phyloP scores from a whole-genome alignment of 2,113 vertebrate species.

The Bufo gargarizans region DNA sequence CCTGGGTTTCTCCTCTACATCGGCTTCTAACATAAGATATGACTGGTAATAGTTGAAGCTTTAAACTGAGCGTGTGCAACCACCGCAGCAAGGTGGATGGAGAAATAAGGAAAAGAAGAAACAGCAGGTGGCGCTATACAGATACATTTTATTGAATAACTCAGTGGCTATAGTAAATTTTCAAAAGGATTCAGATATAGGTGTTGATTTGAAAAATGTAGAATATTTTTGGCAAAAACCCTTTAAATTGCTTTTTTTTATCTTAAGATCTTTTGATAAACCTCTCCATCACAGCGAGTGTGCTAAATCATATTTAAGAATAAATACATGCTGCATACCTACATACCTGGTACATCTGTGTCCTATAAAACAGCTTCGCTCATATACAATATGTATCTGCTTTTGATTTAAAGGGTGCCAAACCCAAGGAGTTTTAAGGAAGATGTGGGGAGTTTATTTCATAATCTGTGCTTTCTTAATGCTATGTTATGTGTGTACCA shows the following conservation, averaged over 20 bases:
- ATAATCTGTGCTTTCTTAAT: neutral
- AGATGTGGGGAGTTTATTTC: neutral
- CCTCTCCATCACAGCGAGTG: neutral
- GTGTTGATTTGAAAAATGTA: no score
- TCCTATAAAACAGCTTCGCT: neutral
- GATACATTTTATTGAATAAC: no score
- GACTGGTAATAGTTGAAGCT: no score
- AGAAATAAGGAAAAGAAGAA: no score
- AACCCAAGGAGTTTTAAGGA: neutral
- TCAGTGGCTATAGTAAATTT: no score
- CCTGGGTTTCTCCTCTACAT: no score
- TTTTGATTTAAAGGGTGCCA: neutral
- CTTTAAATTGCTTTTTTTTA: neutral
- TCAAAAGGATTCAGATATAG: no score
- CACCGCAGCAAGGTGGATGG: no score
- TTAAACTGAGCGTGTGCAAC: no score
- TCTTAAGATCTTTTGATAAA: neutral
- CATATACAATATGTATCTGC: neutral
- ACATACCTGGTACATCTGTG: neutral
- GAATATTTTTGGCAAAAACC: neutral
- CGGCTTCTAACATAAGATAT: no score
- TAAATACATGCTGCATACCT: no score
- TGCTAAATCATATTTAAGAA: neutral
- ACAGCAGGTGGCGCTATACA: no score
- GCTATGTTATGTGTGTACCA: conserved; percentile 6